phyloP scores from a whole-genome alignment of 2,797 vertebrate species.

The Scyliorhinus canicula region DNA sequence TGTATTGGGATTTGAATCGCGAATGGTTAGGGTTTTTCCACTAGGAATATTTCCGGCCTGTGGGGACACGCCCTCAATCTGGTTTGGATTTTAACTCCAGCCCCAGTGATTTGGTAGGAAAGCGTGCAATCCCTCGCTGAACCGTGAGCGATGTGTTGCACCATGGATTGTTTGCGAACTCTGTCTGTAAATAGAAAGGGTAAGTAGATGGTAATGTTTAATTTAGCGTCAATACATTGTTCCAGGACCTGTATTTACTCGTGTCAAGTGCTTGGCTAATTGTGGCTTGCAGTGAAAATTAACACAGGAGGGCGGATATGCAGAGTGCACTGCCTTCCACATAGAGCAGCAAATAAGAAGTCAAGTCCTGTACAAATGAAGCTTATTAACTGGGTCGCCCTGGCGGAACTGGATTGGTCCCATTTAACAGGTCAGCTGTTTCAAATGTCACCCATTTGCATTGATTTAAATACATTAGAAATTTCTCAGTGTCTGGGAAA shows the following conservation, averaged over 20 bases:
- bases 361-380: not conserved
- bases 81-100: not conserved
- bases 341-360: not conserved
- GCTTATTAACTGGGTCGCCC: not conserved
- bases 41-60: not conserved
- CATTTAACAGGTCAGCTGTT: slow-evolving; percentile 25
- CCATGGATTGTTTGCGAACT: not conserved
- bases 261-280: not conserved
- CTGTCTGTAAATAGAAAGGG: too few relatives aligned
- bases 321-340: not conserved
- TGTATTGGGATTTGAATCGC: not conserved
- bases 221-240: not conserved
- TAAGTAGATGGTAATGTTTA: not conserved
- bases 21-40: not conserved
- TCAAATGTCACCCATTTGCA: not conserved
- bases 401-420: not conserved
- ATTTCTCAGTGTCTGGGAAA: not conserved
- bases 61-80: not conserved
- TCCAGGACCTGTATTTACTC: not conserved
- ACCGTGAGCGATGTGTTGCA: not conserved
- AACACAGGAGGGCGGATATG: not conserved
- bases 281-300: slow-evolving; percentile 13
- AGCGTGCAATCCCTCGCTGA: not conserved
- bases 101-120: not conserved
- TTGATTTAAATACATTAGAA: slow-evolving; percentile 29